phyloP scores from a whole-genome alignment of 2,888 invertebrate genomes.

The Parelbella ahira region DNA sequence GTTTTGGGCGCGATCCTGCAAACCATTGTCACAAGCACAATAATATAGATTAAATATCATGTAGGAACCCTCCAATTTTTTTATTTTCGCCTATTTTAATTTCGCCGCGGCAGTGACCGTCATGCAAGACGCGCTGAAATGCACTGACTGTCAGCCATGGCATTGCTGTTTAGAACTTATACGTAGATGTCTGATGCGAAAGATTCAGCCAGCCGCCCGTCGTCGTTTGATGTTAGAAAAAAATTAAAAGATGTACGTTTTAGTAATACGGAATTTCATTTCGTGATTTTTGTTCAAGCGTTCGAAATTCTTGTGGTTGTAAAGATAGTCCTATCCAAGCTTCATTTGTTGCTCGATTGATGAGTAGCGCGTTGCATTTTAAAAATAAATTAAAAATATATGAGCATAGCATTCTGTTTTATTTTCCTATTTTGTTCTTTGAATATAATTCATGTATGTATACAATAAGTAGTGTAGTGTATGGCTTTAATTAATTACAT shows the following conservation, averaged over 20 bases:
- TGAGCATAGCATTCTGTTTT: no score
- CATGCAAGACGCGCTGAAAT: slow-evolving; percentile 24
- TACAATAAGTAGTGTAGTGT: no score
- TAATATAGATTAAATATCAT: slow-evolving; percentile 28
- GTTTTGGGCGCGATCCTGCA: slow-evolving; percentile 59
- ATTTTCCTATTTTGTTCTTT: no score
- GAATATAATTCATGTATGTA: no score
- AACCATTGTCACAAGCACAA: slow-evolving; percentile 46
- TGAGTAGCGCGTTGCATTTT: no score
- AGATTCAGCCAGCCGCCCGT: slow-evolving; percentile 11
- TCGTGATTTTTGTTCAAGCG: slow-evolving; percentile 1
- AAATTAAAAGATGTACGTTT: slow-evolving; percentile 2
- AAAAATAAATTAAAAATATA: no score
- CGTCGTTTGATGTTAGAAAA: slow-evolving; percentile 1
- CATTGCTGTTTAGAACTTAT: slow-evolving; percentile 25
- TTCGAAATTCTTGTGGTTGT: background rate
- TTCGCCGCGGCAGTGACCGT: slow-evolving; percentile 23
- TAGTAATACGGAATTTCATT: slow-evolving; percentile 1
- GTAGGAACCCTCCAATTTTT: slow-evolving; percentile 19
- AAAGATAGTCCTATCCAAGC: no score
- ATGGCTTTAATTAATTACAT: no score
- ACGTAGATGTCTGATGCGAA: slow-evolving; percentile 18
- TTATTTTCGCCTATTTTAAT: slow-evolving; percentile 16
- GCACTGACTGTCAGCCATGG: slow-evolving; percentile 30
- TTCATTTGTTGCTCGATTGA: no score